Conservation (phyloP, 2,797 vertebrate species). For the Fistularia commersonii region DNA sequence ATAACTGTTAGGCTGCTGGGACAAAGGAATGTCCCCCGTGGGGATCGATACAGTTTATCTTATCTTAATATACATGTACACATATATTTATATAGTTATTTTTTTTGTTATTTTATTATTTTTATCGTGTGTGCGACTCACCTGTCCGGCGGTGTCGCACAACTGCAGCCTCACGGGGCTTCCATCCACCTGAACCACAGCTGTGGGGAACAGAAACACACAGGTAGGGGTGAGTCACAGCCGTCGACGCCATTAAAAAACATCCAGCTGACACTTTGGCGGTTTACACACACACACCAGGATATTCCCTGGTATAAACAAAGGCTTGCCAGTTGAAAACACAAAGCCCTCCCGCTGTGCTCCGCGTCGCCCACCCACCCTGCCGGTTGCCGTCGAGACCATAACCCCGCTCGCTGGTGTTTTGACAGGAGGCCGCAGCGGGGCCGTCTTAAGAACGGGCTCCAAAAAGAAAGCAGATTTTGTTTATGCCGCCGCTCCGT, state of each 20-base stretch:
- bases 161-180: conserved; percentile 81
- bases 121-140: conserved; percentile 51
- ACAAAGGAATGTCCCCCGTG: no score
- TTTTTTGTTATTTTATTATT: background rate
- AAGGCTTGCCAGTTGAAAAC: conserved; percentile 51
- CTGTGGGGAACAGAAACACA: conserved; percentile 58
- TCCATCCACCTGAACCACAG: conserved; percentile 82
- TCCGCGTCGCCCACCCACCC: conserved; percentile 51
- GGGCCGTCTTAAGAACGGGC: conserved; percentile 21
- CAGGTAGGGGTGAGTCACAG: background rate
- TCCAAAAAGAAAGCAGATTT: conserved; percentile 32
- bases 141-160: conserved; percentile 86
- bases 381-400: conserved; percentile 35
- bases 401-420: conserved; percentile 29
- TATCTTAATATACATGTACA: no score
- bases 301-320: conserved; percentile 42
- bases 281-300: conserved; percentile 19
- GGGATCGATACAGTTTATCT: no score
- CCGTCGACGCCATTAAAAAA: no score
- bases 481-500: conserved; percentile 40
- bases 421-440: conserved; percentile 34
- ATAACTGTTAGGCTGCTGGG: no score
- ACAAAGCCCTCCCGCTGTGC: conserved; percentile 46
- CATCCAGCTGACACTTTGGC: conserved; percentile 40
- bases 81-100: no score